Base-by-base conservation (phyloP, 2,888 invertebrate species). In the Strigamia transsilvanica region DNA sequence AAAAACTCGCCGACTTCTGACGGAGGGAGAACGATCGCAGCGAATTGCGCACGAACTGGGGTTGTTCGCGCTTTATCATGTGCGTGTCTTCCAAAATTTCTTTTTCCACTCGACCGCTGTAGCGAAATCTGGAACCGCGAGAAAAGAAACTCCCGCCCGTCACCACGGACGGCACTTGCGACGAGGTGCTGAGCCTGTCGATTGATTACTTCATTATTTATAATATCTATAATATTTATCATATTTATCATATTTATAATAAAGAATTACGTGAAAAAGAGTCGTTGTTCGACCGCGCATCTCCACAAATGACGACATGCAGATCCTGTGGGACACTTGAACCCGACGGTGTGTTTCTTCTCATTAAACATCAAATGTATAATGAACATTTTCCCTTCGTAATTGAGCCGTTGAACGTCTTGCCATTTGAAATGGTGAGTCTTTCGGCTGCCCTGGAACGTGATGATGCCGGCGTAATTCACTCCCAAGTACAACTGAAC, bases 191-290 rank as follows among this genome's bases (percentile, higher is more conserved):
- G 87, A 96, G 91, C 84, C 96, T 96, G 89, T 27, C 27, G 27
- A 27, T 27, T 27, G 27, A 27, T 27, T 27, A 27, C 3, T 27
- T 27, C n/a, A n/a, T n/a, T n/a, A n/a, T n/a, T n/a, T n/a, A n/a
- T n/a, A n/a, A n/a, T n/a, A n/a, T n/a, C n/a, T n/a, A n/a, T n/a
- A n/a, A n/a, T n/a, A n/a, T n/a, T n/a, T n/a, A n/a, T n/a, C n/a
- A n/a, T n/a, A n/a, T n/a, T n/a, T n/a, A n/a, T n/a, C n/a, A n/a
- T n/a, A n/a, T n/a, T n/a, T n/a, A n/a, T n/a, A n/a, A n/a, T n/a
- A n/a, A n/a, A n/a, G n/a, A n/a, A 88, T 93, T 90, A 97, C 97
- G 98, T 98, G 89, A 97, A 99, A 90, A 99, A 99, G 85, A 98
- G 90, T 93, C 98, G 96, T 90, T 98, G 98, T 88, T 98, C 98